Evolutionary conservation across 2,888 invertebrate genomes (phyloP).

Genomic region (Nymphalis urticae): DNA sequence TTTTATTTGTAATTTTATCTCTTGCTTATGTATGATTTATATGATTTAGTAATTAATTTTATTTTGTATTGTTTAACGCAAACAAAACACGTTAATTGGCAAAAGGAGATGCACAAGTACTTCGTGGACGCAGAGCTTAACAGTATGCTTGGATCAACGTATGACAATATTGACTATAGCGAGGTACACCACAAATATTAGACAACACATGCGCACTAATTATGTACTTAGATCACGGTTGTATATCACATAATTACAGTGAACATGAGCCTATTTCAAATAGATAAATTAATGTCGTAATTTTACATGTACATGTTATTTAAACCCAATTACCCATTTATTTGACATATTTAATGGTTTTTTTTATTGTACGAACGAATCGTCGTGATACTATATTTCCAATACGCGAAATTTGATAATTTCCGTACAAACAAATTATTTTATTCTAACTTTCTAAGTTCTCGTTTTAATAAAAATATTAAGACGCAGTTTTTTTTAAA

Average conservation of each 20-base stretch:
- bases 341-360: no score
- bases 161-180: constrained; percentile 79
- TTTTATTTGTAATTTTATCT: constrained; percentile 18
- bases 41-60: constrained; percentile 61
- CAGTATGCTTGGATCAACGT: constrained; percentile 85
- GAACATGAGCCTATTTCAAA: constrained; percentile 9
- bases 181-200: constrained; percentile 60
- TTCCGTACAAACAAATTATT: no score
- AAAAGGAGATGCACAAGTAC: constrained; percentile 90
- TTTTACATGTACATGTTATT: no score
- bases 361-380: no score
- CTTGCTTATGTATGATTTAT: constrained; percentile 30
- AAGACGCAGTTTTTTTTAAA: no score
- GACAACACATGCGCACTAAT: constrained; percentile 22
- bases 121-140: constrained; percentile 91
- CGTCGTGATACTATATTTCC: no score
- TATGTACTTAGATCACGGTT: constrained; percentile 8
- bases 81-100: constrained; percentile 77
- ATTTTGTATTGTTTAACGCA: constrained; percentile 76
- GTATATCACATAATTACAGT: constrained; percentile 11
- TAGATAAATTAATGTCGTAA: neutral
- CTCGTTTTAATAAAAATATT: no score
- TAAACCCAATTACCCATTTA: no score
- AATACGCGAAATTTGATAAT: no score
- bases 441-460: no score